Percentiles rank a stretch among this genome's conserved stretches.
phyloP scores from a whole-genome alignment of 30 jellyfish, hydroid and myxozoan genomes.

The Cassiopea andromeda region DNA sequence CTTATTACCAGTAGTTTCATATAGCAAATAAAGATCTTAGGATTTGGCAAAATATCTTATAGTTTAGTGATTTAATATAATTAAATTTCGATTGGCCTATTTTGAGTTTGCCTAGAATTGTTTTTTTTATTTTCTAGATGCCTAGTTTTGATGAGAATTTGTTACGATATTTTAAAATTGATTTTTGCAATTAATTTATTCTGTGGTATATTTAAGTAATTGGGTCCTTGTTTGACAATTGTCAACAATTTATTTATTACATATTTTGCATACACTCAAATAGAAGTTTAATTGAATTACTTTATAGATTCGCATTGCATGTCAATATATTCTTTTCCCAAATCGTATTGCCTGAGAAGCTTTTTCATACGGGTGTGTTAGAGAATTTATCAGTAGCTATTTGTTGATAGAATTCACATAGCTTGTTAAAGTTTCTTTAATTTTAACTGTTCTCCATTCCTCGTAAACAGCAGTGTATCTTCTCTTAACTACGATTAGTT shows the following conservation, averaged over 20 bases:
- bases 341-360: not conserved
- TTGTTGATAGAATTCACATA: no score
- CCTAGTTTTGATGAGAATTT: not conserved
- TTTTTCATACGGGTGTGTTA: no score
- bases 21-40: no score
- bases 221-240: not conserved
- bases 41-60: no score
- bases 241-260: not conserved
- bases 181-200: not conserved
- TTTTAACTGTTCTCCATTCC: no score
- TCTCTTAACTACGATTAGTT: no score
- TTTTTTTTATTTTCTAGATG: not conserved
- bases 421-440: no score
- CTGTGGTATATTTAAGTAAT: not conserved
- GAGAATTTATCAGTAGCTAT: no score
- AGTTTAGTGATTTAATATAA: no score
- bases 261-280: not conserved
- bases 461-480: no score
- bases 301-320: not conserved
- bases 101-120: not conserved
- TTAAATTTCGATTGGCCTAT: not conserved
- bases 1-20: no score
- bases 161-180: not conserved
- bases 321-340: not conserved
- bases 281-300: not conserved